A percentile compares a stretch with the other conserved stretches of the same genome.
These are phyloP conservation scores for Opisthocomus hoazin DNA, from an alignment of 2,113 vertebrate genomes.

Conservation along the genomic window DNA sequence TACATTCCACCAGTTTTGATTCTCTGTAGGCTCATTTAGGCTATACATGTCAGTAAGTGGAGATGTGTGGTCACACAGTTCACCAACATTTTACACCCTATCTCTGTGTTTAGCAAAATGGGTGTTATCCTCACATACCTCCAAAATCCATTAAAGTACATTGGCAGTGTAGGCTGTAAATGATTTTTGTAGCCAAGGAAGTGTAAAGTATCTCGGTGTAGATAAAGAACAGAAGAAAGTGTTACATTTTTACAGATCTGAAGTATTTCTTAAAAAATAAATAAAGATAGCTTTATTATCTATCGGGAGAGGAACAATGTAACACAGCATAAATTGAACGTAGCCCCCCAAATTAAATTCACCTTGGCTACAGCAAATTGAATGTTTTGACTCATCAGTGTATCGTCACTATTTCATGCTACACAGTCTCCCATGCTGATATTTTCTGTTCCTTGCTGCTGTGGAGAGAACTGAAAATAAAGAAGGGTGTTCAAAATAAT, in stretches of 20 bases:
- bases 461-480: background rate
- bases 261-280: conserved; percentile 31
- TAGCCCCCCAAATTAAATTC: background rate
- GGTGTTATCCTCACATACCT: background rate
- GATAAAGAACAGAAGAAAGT: conserved; percentile 9
- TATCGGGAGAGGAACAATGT: background rate
- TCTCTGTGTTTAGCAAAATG: background rate
- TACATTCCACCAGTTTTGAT: background rate
- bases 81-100: background rate
- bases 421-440: background rate
- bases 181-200: background rate
- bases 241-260: background rate
- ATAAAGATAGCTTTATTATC: conserved; percentile 1
- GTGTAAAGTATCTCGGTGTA: background rate
- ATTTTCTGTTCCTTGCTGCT: background rate
- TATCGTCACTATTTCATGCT: background rate
- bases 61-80: background rate
- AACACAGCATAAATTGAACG: background rate
- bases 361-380: background rate
- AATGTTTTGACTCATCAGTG: background rate
- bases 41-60: background rate
- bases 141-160: background rate
- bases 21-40: background rate
- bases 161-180: background rate
- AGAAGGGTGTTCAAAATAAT: background rate